A percentile compares a stretch with the other conserved stretches of the same genome.
phyloP scores from a whole-genome alignment of 2,797 vertebrate species.

The Pampus argenteus region DNA sequence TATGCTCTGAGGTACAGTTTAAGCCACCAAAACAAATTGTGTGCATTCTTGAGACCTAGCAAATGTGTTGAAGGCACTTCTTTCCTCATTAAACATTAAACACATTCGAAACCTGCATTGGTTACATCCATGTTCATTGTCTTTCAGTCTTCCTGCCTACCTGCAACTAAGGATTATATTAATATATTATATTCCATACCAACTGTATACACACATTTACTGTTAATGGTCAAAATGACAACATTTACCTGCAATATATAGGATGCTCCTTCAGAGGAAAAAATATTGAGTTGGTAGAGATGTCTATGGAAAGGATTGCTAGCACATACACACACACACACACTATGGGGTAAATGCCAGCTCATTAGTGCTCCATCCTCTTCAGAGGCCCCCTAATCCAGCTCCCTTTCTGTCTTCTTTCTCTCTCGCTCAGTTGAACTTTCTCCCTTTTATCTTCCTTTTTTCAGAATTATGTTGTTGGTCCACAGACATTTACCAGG shows the following conservation, averaged over 20 bases:
- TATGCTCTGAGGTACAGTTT: too few species aligned
- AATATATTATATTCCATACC: too few species aligned
- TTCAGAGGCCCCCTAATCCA: slow-evolving; percentile 79
- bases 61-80: too few species aligned
- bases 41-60: too few species aligned
- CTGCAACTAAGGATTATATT: too few species aligned
- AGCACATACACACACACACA: slow-evolving; percentile 38
- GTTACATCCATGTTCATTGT: too few species aligned
- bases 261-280: slow-evolving; percentile 33
- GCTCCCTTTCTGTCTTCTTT: slow-evolving; percentile 59
- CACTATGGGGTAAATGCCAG: slow-evolving; percentile 75
- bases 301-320: slow-evolving; percentile 60
- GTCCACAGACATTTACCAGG: slow-evolving; percentile 33
- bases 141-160: too few species aligned
- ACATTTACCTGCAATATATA: slow-evolving; percentile 16
- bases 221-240: not conserved
- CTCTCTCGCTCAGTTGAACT: slow-evolving; percentile 36
- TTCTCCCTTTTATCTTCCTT: slow-evolving; percentile 36
- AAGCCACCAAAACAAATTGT: too few species aligned
- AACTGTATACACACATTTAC: not conserved
- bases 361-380: slow-evolving; percentile 79
- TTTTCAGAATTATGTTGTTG: slow-evolving; percentile 39
- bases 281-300: slow-evolving; percentile 40
- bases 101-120: too few species aligned
- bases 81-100: too few species aligned